phyloP scores from a whole-genome alignment of 2,888 invertebrate species.

The Ceratothoa steindachneri region DNA sequence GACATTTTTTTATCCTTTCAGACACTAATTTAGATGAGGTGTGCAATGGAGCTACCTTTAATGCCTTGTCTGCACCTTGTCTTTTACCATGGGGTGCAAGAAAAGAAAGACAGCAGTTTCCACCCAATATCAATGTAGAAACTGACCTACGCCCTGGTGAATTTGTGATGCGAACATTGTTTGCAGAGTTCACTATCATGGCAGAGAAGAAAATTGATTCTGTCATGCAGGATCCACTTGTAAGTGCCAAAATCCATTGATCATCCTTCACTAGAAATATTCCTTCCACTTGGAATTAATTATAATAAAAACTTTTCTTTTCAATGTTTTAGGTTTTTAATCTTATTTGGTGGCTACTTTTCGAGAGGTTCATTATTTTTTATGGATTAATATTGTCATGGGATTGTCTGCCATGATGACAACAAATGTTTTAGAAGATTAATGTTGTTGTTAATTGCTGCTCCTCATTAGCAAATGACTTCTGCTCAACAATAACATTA shows the following conservation, averaged over 20 bases:
- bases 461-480: no score
- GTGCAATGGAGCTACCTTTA: not conserved
- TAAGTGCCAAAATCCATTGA: slow-evolving; percentile 57
- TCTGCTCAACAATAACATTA: no score
- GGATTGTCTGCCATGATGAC: no score
- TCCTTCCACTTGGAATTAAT: no score
- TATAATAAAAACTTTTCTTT: not conserved
- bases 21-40: not conserved
- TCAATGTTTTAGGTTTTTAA: not conserved
- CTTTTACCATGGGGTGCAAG: slow-evolving; percentile 76
- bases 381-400: no score
- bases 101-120: slow-evolving; percentile 62
- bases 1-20: no score
- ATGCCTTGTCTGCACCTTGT: slow-evolving; percentile 26
- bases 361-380: no score
- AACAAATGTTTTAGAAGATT: no score
- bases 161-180: slow-evolving; percentile 90
- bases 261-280: no score
- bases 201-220: slow-evolving; percentile 94
- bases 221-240: slow-evolving; percentile 85
- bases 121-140: slow-evolving; percentile 54
- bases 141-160: slow-evolving; percentile 71
- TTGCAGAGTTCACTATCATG: slow-evolving; percentile 89
- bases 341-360: no score
- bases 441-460: no score